These are phyloP conservation scores for Hippocampus zosterae DNA, from an alignment of 2,113 vertebrate species.

Conservation along the genomic window DNA sequence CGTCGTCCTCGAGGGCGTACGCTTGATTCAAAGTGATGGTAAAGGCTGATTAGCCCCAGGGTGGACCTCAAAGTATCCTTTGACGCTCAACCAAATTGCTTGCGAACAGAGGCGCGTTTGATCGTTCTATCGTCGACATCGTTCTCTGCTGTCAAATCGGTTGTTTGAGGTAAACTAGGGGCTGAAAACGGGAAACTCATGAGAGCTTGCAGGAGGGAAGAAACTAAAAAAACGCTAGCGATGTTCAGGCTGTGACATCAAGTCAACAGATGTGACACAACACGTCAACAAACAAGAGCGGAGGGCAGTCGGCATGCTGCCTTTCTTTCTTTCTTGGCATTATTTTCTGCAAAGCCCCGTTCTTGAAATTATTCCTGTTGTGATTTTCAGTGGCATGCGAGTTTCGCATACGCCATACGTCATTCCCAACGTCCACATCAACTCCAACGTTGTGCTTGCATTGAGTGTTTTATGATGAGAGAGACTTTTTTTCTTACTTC, in stretches of 20 bases:
- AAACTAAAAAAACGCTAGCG: background rate
- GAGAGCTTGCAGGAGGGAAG: background rate
- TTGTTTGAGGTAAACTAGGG: slow-evolving; percentile 8
- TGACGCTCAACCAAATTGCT: background rate
- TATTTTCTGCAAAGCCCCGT: no score
- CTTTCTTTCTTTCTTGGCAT: no score
- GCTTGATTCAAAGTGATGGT: slow-evolving; percentile 2
- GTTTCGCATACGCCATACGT: no score
- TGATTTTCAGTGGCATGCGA: no score
- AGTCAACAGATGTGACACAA: no score
- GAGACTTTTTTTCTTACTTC: background rate
- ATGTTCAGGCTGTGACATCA: no score
- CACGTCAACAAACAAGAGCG: no score
- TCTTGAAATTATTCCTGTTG: no score
- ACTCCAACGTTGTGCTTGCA: no score
- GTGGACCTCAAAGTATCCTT: slow-evolving; percentile 4
- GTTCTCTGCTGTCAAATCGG: slow-evolving; percentile 14
- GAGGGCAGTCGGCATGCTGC: no score
- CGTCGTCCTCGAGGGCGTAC: background rate
- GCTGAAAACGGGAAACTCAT: background rate
- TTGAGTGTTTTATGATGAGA: no score
- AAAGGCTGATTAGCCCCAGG: slow-evolving; percentile 7
- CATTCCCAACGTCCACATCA: no score
- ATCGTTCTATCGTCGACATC: background rate
- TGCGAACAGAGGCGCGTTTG: background rate